phyloP scores from a whole-genome alignment of 1,140 invertebrate species.

The Pogonognathellus flavescens region DNA sequence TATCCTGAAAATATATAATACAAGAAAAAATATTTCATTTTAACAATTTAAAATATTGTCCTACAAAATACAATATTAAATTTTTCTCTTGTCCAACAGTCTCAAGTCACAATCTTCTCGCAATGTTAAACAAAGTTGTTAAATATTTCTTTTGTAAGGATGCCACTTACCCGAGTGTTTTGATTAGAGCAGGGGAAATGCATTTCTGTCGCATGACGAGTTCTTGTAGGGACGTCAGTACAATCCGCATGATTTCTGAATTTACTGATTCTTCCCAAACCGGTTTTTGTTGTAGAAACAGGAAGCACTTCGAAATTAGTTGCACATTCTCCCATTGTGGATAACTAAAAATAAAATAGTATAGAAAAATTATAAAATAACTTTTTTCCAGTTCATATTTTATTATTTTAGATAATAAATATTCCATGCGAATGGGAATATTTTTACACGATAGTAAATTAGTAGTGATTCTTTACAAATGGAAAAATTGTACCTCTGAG shows the following conservation, averaged over 20 bases:
- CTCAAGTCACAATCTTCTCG: too few relatives aligned
- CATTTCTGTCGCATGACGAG: slow-evolving; percentile 1
- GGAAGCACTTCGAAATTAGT: slow-evolving; percentile 64
- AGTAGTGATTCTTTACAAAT: not conserved
- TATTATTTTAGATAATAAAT: too few relatives aligned
- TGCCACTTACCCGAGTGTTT: slow-evolving; percentile 54
- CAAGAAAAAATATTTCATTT: too few relatives aligned
- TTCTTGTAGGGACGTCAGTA: slow-evolving; percentile 59
- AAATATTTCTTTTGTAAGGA: too few relatives aligned
- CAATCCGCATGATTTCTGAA: slow-evolving; percentile 67
- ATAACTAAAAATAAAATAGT: slow-evolving; percentile 50
- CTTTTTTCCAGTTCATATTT: too few relatives aligned
- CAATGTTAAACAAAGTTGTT: too few relatives aligned
- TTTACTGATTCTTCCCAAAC: slow-evolving; percentile 53
- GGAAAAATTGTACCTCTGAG: slow-evolving; percentile 55
- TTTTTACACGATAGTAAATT: too few relatives aligned
- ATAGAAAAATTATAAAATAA: too few relatives aligned
- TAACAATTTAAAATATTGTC: too few relatives aligned
- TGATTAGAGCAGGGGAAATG: slow-evolving; percentile 60
- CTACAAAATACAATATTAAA: too few relatives aligned
- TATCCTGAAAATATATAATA: slow-evolving; percentile 54
- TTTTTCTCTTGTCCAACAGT: too few relatives aligned
- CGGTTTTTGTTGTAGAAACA: slow-evolving; percentile 48
- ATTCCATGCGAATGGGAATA: too few relatives aligned
- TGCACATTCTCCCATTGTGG: slow-evolving; percentile 65